A percentile compares a stretch with the other conserved stretches of the same genome.
These are phyloP conservation scores for Leistus spinibarbis DNA, from an alignment of 2,888 invertebrate genomes.

Conservation along the genomic window DNA sequence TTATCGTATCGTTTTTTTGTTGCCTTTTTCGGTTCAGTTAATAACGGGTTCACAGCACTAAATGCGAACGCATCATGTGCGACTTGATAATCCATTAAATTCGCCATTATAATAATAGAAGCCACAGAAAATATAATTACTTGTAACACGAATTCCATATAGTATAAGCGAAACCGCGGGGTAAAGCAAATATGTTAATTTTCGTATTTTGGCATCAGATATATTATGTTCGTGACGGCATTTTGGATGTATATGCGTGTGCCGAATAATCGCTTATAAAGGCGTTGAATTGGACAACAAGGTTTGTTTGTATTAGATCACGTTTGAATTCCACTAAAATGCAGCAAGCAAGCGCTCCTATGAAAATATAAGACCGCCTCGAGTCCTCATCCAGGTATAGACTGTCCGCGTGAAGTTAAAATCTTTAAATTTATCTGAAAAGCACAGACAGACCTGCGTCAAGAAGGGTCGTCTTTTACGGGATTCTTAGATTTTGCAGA, in stretches of 20 bases:
- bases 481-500: slow-evolving; percentile 32
- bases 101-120: neutral
- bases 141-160: slow-evolving; percentile 32
- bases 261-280: slow-evolving; percentile 32
- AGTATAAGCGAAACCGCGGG: slow-evolving; percentile 16
- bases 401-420: slow-evolving; percentile 39
- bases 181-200: slow-evolving; percentile 38
- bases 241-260: slow-evolving; percentile 9
- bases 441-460: neutral
- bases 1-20: slow-evolving; percentile 26
- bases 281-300: slow-evolving; percentile 31
- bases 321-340: neutral
- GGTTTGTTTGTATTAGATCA: neutral
- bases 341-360: neutral
- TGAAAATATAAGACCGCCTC: too few relatives aligned
- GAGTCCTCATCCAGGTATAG: too few relatives aligned
- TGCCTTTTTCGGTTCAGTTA: slow-evolving; percentile 27
- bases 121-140: slow-evolving; percentile 34
- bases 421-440: slow-evolving; percentile 20
- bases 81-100: slow-evolving; percentile 38
- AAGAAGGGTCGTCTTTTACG: neutral
- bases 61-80: slow-evolving; percentile 28
- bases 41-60: slow-evolving; percentile 16
- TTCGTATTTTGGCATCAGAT: slow-evolving; percentile 5
- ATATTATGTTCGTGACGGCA: slow-evolving; percentile 17